A percentile compares a stretch with the other conserved stretches of the same genome.
These are phyloP conservation scores for Chrysogorgia sp. DNA, from an alignment of 92 coral and sea anemone species.

Conservation along the genomic window DNA sequence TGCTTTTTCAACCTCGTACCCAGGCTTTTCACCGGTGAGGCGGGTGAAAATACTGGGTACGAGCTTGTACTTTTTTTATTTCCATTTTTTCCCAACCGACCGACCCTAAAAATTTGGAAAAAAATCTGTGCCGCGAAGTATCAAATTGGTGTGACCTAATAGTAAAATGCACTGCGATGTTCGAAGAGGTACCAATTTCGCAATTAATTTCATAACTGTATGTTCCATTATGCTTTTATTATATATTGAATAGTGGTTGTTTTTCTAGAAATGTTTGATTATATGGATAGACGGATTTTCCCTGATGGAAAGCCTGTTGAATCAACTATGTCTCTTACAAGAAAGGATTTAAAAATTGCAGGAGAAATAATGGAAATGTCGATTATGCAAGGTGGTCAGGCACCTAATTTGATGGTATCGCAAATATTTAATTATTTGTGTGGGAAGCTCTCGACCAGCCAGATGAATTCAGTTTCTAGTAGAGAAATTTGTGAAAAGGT, in stretches of 20 bases:
- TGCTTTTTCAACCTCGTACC: too few relatives aligned
- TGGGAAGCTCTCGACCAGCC: constrained; percentile 45
- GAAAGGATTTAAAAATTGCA: constrained; percentile 49
- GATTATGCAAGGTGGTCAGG: constrained; percentile 59
- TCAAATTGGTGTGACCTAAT: too few relatives aligned
- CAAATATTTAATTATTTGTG: constrained; percentile 44
- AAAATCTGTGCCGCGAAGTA: too few relatives aligned
- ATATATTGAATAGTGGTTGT: constrained; percentile 6
- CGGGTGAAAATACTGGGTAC: too few relatives aligned
- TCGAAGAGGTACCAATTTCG: background rate
- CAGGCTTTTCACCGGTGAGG: too few relatives aligned
- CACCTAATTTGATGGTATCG: constrained; percentile 59
- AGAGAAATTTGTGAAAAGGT: constrained; percentile 58
- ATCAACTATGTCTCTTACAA: constrained; percentile 50
- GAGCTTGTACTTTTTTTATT: too few relatives aligned
- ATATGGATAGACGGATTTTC: constrained; percentile 53
- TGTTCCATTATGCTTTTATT: background rate
- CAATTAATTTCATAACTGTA: background rate
- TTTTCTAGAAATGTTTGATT: constrained; percentile 58
- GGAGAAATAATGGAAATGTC: constrained; percentile 69
- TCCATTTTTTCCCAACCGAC: too few relatives aligned
- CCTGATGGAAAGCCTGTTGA: constrained; percentile 55
- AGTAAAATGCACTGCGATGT: too few relatives aligned
- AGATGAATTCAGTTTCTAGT: constrained; percentile 42
- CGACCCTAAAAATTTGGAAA: too few relatives aligned